A percentile compares a stretch with the other conserved stretches of the same genome.
These are phyloP conservation scores for Gallinago paraguaiae DNA, from an alignment of 2,113 vertebrate genomes.

Conservation along the genomic window DNA sequence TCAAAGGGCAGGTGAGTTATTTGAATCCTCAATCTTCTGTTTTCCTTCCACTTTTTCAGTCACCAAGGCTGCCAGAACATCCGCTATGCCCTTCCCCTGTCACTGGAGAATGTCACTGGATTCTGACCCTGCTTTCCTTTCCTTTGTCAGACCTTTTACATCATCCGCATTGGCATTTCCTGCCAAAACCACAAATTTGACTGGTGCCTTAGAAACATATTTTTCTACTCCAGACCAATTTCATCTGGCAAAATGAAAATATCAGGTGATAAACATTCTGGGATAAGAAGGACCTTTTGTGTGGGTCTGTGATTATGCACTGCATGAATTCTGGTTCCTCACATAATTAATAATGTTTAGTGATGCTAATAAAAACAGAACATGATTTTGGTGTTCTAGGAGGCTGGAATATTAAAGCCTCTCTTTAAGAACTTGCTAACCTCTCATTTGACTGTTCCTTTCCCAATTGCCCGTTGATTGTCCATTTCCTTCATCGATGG, in stretches of 20 bases:
- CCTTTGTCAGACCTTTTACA: background rate
- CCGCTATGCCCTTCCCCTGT: background rate
- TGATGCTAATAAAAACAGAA: background rate
- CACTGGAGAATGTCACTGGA: background rate
- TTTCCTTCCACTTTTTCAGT: background rate
- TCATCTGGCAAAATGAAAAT: background rate
- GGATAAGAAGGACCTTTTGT: background rate
- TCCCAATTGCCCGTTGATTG: background rate
- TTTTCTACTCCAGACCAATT: background rate
- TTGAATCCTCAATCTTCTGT: background rate
- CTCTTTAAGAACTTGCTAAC: background rate
- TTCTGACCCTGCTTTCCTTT: background rate
- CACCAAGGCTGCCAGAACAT: background rate
- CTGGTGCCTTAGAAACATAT: background rate
- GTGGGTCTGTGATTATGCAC: background rate
- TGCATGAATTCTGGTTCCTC: background rate
- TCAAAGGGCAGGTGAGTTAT: rapidly evolving
- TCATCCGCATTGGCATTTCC: background rate
- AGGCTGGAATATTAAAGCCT: background rate
- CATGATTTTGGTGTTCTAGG: background rate
- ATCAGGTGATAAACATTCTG: background rate
- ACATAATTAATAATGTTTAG: background rate
- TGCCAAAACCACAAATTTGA: background rate
- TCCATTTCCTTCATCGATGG: background rate
- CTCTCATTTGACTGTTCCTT: background rate